Conservation (phyloP, 2,113 vertebrate species). For the Chamaea fasciata region DNA sequence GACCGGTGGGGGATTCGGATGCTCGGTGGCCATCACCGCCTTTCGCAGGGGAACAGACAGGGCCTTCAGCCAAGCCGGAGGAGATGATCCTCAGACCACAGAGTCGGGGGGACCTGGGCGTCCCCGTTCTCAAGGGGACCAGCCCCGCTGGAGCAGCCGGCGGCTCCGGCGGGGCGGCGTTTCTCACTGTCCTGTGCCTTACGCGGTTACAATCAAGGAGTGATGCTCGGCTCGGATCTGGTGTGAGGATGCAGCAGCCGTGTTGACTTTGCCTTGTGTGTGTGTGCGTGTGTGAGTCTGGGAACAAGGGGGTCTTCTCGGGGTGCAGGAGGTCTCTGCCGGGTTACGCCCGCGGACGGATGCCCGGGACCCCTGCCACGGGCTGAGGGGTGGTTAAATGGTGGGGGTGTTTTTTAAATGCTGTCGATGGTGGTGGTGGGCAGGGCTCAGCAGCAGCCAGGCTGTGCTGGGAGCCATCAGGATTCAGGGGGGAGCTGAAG, state of each 20-base stretch:
- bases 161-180: not conserved
- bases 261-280: not conserved
- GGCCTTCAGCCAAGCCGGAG: not conserved
- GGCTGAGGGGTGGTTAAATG: not conserved
- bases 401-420: not conserved
- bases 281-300: not conserved
- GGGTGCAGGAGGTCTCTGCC: not conserved
- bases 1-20: not conserved
- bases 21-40: not conserved
- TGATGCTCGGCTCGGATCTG: not conserved
- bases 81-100: constrained; percentile 6
- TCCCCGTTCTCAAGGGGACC: not conserved
- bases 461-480: not conserved
- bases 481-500: not conserved
- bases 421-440: not conserved
- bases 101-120: not conserved
- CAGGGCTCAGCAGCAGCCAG: not conserved
- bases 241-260: not conserved
- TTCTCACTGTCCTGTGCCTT: constrained; percentile 42
- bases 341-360: not conserved
- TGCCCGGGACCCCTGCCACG: not conserved
- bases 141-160: not conserved
- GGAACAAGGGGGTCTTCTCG: not conserved
- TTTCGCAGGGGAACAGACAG: not conserved
- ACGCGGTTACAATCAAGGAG: constrained; percentile 44